Evolutionary conservation across 2,113 vertebrate genomes (phyloP), one percentile per base, ranked within the genome.

Genomic region (Siniperca chuatsi): DNA sequence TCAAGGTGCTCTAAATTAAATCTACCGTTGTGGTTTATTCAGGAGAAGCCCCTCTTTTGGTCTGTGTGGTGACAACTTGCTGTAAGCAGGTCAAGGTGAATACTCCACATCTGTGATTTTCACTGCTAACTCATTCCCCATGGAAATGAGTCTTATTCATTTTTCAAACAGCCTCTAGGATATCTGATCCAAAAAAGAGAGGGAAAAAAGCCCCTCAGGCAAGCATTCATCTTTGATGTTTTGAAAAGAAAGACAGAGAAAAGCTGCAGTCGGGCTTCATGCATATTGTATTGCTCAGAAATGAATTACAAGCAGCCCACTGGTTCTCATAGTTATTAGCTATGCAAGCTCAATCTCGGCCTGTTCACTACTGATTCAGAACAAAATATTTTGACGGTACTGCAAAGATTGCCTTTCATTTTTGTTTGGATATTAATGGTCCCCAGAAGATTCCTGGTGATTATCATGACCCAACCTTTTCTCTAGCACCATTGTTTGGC

Each of bases 101-200:
- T 66, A 67, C 87, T 79, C 83, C 87, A 92, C 91, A 91, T 90
- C 90, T 89, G 81, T 87, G 87, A 86, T 87, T 92, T 89, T 84
- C 87, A 52, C 71, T 61, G 80, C 86, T 78, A 84, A 89, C 86
- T 89, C 89, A 82, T 78, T 93, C 94, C 90, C 93, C 81, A 83
- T 93, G 91, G 93, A 93, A 93, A 93, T 88, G 77, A 93, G 90
- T 86, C 89, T 89, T 91, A 90, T 94, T 93, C 87, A 92, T 91
- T 93, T 94, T 92, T 92, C 88, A 94, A 91, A 92, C 92, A 89
- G 90, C 91, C 92, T 92, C 80, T 77, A 90, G 94, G 88, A 92
- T 88, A 91, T 88, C 88, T 87, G 87, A 92, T 89, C 79, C 82
- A 52, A 54, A 85, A 76, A 70, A 62, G 55, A 55, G 35, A 16